Evolutionary conservation across 2,888 invertebrate species (phyloP), one percentile per base, ranked within the genome.

Genomic region (Eupelmus urozonus): DNA sequence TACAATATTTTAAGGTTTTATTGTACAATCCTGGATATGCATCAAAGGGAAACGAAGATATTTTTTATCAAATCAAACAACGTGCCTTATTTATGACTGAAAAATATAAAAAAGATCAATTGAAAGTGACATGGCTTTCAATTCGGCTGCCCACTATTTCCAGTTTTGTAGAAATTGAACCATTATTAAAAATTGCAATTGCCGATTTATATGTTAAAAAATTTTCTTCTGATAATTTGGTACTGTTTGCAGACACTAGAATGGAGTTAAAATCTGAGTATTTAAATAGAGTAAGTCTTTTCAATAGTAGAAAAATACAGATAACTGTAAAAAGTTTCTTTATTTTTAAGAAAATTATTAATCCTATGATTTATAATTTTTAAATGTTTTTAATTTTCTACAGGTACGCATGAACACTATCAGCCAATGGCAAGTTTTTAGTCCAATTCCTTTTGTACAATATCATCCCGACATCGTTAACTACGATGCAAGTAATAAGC

Each of bases 401-500:
- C 88, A 95, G 95, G 95, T 97, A 13, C 94, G 98, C 78, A 97
- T 99, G 96, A 98, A 98, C 90, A 97, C 97, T 1, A 96, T 99
- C 81, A 91, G 92, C 82, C 95, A 95, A 82, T 95, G 94, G 90
- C 98, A 98, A 92, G 94, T 98, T 85, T 99, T 95, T 91, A 94
- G 95, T 85, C 96, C 98, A n/a, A 94, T 97, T 82, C 96, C 96
- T 23, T 99, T 98, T 90, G 93, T 95, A 85, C 96, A 97, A 87
- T 97, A 95, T 91, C 93, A 97, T 85, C 96, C 96, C 62, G 92
- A 92, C 84, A 91, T 94, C 82, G 91, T 87, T 18, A 89, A 90
- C 55, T 82, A 85, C 40, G 83, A 87, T 67, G 85, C 85, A 40
- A 82, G 77, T 18, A 89, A 89, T 76, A 90, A 91, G 81, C 90